These are phyloP conservation scores for Daboia siamensis DNA, from an alignment of 2,113 vertebrate genomes.

Conservation along the genomic window DNA sequence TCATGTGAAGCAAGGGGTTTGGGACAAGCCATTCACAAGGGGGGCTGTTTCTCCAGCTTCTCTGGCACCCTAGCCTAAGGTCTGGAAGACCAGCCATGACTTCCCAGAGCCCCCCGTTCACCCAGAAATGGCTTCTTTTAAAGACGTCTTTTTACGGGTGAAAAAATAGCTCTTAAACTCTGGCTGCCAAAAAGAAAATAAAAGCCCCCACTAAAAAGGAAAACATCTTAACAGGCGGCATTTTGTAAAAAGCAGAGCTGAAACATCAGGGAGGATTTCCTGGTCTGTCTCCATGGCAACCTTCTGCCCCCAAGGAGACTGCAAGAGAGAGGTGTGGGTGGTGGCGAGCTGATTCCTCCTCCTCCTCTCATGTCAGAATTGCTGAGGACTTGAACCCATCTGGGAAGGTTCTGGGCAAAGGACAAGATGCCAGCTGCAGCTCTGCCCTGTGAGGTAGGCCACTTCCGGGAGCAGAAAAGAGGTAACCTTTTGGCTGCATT, in stretches of 20 bases:
- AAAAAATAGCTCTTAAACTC: background rate
- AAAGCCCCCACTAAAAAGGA: background rate
- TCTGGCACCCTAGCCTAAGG: background rate
- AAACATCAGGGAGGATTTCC: background rate
- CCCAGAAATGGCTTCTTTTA: background rate
- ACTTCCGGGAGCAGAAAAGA: no score
- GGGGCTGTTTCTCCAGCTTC: background rate
- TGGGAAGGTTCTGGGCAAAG: background rate
- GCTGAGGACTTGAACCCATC: background rate
- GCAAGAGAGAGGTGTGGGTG: background rate
- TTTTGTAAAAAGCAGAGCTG: background rate
- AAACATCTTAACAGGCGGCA: background rate
- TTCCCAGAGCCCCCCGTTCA: background rate
- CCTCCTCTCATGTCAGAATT: background rate
- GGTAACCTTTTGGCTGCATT: no score
- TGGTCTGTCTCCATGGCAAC: background rate
- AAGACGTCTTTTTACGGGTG: background rate
- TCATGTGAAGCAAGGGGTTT: background rate
- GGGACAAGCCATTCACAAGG: background rate
- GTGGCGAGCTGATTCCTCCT: background rate
- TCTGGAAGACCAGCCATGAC: background rate
- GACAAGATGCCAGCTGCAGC: background rate
- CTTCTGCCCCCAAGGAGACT: background rate
- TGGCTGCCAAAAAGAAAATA: background rate
- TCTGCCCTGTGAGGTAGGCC: background rate